A percentile compares a stretch with the other conserved stretches of the same genome.
Conservation (phyloP, 64 coral and sea anemone species). For the Pocillopora damicornis region DNA sequence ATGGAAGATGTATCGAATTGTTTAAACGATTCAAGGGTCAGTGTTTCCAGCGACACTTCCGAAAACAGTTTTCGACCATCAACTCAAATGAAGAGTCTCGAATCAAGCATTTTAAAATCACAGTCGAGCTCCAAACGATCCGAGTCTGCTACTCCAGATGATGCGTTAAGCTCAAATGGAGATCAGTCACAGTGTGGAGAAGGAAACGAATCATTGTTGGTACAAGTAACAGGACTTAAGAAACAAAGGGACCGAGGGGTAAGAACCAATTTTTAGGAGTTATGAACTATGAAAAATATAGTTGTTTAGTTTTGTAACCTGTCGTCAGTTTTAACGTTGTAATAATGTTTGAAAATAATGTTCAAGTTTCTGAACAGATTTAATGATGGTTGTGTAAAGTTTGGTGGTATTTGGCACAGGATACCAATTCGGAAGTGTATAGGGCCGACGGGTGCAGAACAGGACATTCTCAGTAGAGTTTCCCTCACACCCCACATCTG, state of each 20-base stretch:
- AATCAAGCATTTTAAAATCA: not conserved
- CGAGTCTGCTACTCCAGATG: not conserved
- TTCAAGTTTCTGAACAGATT: too few species aligned
- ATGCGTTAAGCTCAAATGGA: not conserved
- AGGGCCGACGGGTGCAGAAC: too few species aligned
- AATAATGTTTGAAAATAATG: too few species aligned
- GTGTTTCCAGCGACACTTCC: not conserved
- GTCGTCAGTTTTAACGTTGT: too few species aligned
- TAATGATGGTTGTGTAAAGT: too few species aligned
- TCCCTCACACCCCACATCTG: too few species aligned
- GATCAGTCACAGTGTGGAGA: slow-evolving; percentile 17
- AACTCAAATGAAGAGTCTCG: slow-evolving; percentile 1
- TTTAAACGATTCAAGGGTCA: not conserved
- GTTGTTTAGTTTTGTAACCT: too few species aligned
- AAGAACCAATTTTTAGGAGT: not conserved
- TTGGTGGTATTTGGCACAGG: too few species aligned
- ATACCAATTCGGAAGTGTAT: too few species aligned
- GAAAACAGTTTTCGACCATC: not conserved
- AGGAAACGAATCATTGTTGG: not conserved
- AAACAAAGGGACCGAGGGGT: slow-evolving; percentile 27
- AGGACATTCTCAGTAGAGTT: too few species aligned
- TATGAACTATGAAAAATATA: too few species aligned
- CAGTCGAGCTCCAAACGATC: slow-evolving; percentile 7
- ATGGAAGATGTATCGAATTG: not conserved
- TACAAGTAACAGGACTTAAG: not conserved